Conservation (phyloP, 1,140 invertebrate species). For the Ruditapes philippinarum region DNA sequence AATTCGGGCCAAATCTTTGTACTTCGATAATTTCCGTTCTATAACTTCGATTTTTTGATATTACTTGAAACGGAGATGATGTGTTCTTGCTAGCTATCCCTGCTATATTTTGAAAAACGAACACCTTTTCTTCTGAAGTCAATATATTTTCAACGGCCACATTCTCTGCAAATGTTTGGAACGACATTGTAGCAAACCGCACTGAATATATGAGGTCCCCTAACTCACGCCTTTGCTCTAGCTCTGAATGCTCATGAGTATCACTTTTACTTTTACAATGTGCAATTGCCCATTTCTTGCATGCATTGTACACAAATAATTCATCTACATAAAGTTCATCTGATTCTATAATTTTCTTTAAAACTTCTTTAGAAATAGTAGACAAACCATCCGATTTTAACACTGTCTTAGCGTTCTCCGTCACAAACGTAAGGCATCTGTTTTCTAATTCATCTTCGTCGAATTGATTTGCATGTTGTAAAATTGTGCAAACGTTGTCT, state of each 20-base stretch:
- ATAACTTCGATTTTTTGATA: too few species aligned
- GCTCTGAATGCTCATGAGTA: background rate
- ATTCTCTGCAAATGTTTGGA: background rate
- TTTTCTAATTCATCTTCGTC: constrained; percentile 57
- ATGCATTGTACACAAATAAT: background rate
- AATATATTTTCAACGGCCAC: constrained; percentile 15
- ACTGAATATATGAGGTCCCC: constrained; percentile 25
- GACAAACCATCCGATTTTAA: constrained; percentile 41
- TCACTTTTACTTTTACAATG: background rate
- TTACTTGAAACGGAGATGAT: too few species aligned
- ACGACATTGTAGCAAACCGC: constrained; percentile 36
- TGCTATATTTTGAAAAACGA: constrained; percentile 20
- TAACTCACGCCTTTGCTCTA: background rate
- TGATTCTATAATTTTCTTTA: background rate
- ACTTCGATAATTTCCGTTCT: too few species aligned
- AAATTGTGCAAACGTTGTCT: constrained; percentile 92
- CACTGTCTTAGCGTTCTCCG: background rate
- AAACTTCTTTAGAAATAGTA: constrained; percentile 18
- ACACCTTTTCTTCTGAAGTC: constrained; percentile 6
- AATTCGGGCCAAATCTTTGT: background rate
- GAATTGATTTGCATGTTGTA: too few species aligned
- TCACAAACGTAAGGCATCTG: constrained; percentile 53
- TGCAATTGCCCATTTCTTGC: constrained; percentile 22
- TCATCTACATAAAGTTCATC: constrained; percentile 32
- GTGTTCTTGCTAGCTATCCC: too few species aligned